Base-by-base conservation (phyloP, 2,888 invertebrate species). In the Spodoptera picta region DNA sequence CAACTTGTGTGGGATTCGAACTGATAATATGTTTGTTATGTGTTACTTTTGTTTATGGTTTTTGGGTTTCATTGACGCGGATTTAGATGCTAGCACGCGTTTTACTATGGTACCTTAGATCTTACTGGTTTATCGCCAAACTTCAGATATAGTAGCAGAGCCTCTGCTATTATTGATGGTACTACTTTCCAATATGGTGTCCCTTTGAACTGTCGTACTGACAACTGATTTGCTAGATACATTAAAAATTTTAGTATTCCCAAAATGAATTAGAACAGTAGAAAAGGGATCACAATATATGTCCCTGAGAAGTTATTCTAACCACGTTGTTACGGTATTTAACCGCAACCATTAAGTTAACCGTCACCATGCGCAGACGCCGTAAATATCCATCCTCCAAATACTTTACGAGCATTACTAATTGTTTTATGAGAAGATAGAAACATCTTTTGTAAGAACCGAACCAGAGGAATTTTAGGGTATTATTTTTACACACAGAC, bases 401-500 rank as follows among this genome's bases (percentile, higher is more conserved):
- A 74, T 68, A 57, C 67, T 74, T 81, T 61, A 80, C 65, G 69
- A 56, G 46, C 60, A 69, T 74, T 67, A 65, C 52, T 68, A 77
- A 79, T 75, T 68, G 57, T 69, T 81, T 83, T 81, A 79, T 73
- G 71, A 68, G 59, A 50, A 57, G 52, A 58, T 59, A 48, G 52
- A 73, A 71, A 75, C 71, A 75, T 55, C 46, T 65, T 36, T 45
- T 52, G 19, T 65, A 75, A 55, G 12, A 42, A 7, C 14, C 23
- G 45, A 10, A 43, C 1, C 6, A 2, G 36, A 7, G 36, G 36
- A 36, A 36, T 36, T 9, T 9, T 9, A 36, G 36, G 9, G 36
- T 6, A 36, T 9, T 9, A 36, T 36, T 36, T 36, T 36, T 36
- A 36, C 36, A 9, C 6, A 36, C 36, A 36, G 9, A 36, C 7